Base-by-base conservation (phyloP, 2,797 vertebrate genomes). In the Platyrinchus mystaceus region DNA sequence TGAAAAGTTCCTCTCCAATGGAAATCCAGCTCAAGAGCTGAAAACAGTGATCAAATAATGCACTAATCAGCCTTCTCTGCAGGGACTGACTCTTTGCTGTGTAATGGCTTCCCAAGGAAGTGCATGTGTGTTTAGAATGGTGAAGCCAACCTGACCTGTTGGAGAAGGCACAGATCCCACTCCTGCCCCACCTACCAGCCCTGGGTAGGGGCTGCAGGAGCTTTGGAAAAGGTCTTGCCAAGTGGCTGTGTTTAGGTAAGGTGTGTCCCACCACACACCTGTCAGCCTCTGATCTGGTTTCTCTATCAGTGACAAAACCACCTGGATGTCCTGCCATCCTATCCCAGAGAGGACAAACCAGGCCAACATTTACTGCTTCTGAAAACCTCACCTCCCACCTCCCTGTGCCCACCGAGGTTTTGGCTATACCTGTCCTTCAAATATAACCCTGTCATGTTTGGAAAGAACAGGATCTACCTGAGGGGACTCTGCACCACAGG, bases 61-160 rank as follows among this genome's bases (percentile, higher is more conserved):
- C 44, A 28, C 28, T 52, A 34, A 63, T 34, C 37, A 6, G 2
- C 47, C 27, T 50, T 59, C 21, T 60, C 66, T 56, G 24, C 12
- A 60, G 47, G 26, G 43, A 64, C 27, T 1, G 8, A 34, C 32
- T 55, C 39, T 12, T 36, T 3, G 3, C n/a, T 44, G 44, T 7
- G 34, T 19, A 27, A 23, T 9, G 30, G 18, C 71, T 80, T 83
- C 59, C 62, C 2, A 5, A 8, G 17, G 20, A 36, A 66, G 36
- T 12, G 3, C 36, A 64, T 39, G 30, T 66, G 20, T 20, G 46
- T 58, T 76, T 39, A 69, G 73, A 52, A 67, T 0, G 0, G 32
- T 0, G 0, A 16, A 28, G 46, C 63, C 59, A 73, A 58, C 41
- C 14, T 32, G 36, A 32, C 7, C 64, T 1, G 0, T 6, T 53